Evolutionary conservation across 2,113 vertebrate genomes (phyloP), one percentile per base, ranked within the genome.

Genomic region (Corythornis vintsioides): DNA sequence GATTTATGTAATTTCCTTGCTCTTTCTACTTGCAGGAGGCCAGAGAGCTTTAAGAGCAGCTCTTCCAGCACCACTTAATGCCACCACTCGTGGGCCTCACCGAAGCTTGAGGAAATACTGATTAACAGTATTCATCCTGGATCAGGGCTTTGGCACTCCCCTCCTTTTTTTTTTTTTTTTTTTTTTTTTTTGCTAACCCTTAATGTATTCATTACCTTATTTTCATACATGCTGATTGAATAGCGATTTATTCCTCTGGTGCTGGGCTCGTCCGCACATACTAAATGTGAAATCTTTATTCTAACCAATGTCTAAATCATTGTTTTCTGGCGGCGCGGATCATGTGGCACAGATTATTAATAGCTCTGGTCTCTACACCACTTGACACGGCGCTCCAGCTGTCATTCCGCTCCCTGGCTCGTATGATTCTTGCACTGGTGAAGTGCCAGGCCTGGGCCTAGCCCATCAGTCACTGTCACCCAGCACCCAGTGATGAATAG

Each of bases 391-490:
- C 98, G 98, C 99, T 99, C 99, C 98, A 98, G 98, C 99, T 99
- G 99, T 99, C 99, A 99, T 98, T 99, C 98, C 92, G 98, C 97
- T 97, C 98, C 98, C 94, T 98, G 97, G 97, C 98, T 98, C 97
- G 90, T 98, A 98, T 98, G 98, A 99, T 98, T 99, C 98, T 98
- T 97, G 95, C 97, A 97, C 98, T 98, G 98, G 98, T 98, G 98
- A 98, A 98, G 98, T 99, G 98, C 98, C 98, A 98, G 98, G 97
- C 98, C 97, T 13, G 94, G 98, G 98, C 97, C 96, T 89, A 97
- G 97, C 97, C 98, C 98, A 99, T 99, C 99, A 98, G 99, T 99
- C 99, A 99, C 98, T 99, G 99, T 99, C 99, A 99, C 97, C 97
- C 96, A 97, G 88, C 96, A 97, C 97, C 97, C 92, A 93, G 98